Conservation (phyloP, 1,140 invertebrate genomes). For the Spodoptera frugiperda region DNA sequence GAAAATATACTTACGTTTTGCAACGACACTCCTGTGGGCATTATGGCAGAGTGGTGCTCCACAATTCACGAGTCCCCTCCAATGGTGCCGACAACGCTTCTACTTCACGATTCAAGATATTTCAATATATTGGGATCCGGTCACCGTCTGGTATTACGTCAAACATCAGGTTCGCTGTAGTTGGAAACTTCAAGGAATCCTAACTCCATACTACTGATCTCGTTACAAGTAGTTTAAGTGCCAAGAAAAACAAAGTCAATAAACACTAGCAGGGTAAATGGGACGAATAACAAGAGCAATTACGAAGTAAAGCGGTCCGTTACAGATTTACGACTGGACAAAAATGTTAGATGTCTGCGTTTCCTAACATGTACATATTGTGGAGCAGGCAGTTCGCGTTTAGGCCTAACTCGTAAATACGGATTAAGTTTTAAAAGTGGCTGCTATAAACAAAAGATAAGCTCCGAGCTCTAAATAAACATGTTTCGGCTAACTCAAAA, state of each 20-base stretch:
- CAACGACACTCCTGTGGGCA: too few relatives aligned
- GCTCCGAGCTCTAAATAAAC: conserved; percentile 1
- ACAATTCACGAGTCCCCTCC: too few relatives aligned
- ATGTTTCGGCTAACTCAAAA: neutral
- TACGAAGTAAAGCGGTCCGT: conserved; percentile 45
- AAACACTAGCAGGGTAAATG: conserved; percentile 41
- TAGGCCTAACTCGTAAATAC: conserved; percentile 17
- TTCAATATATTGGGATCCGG: neutral
- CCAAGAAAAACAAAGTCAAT: conserved; percentile 40
- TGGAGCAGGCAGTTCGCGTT: neutral
- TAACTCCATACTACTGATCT: conserved; percentile 1
- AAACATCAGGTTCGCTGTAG: neutral
- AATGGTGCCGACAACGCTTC: too few relatives aligned
- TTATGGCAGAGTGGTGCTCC: too few relatives aligned
- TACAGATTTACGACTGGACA: conserved; percentile 43
- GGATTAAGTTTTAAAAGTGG: conserved; percentile 21
- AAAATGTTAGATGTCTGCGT: conserved; percentile 16
- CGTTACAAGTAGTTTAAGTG: neutral
- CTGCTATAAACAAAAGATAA: conserved; percentile 14
- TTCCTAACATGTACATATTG: neutral
- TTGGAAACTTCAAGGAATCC: neutral
- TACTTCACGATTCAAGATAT: too few relatives aligned
- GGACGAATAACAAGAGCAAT: conserved; percentile 46
- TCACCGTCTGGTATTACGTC: neutral
- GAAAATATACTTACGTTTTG: too few relatives aligned